Conservation (phyloP, 2,888 invertebrate genomes). For the Leptogaster cylindrica region DNA sequence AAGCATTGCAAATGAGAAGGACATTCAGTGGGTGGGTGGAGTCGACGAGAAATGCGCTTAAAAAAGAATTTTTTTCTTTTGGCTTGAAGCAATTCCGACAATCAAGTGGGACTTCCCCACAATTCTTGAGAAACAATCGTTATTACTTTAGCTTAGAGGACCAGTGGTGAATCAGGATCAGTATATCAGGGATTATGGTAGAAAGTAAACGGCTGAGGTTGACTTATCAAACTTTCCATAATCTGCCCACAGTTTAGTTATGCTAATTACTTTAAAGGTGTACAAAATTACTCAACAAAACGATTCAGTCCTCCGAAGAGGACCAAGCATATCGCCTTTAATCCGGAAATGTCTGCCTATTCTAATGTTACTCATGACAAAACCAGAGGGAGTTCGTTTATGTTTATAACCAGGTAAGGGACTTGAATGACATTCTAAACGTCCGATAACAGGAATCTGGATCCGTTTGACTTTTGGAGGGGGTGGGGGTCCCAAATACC, state of each 20-base stretch:
- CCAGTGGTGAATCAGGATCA: background rate
- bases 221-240: background rate
- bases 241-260: constrained; percentile 7
- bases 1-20: background rate
- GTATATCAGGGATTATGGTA: background rate
- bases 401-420: background rate
- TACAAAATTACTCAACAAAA: background rate
- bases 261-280: constrained; percentile 1
- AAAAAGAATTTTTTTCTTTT: too few relatives aligned
- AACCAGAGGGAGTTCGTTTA: background rate
- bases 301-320: background rate
- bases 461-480: too few relatives aligned
- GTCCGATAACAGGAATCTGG: too few relatives aligned
- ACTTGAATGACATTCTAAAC: too few relatives aligned
- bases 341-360: background rate
- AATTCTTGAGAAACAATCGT: background rate
- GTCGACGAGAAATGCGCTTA: constrained; percentile 7
- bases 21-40: background rate
- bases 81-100: background rate
- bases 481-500: too few relatives aligned
- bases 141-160: background rate
- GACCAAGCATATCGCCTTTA: background rate
- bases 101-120: background rate
- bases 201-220: constrained; percentile 12
- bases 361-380: background rate